Conservation (phyloP, 2,888 invertebrate species). For the Drosophila hamatofila region DNA sequence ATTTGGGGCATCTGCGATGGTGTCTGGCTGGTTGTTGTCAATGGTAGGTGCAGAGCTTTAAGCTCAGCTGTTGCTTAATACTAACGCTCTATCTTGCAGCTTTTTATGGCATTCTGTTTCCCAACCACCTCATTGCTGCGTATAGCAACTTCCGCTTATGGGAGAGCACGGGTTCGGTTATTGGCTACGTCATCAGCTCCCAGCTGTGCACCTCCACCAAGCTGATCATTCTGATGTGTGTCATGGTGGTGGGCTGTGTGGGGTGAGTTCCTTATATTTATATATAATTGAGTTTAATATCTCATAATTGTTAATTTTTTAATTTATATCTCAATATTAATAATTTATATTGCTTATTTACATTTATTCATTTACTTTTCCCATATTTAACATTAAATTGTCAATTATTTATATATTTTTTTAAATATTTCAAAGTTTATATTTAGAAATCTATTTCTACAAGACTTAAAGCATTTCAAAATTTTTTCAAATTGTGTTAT, state of each 20-base stretch:
- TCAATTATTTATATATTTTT: too few species aligned
- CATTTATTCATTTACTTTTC: too few species aligned
- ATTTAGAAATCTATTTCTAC: too few species aligned
- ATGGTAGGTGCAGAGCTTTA: slow-evolving; percentile 88
- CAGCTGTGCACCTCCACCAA: slow-evolving; percentile 91
- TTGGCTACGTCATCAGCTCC: slow-evolving; percentile 92
- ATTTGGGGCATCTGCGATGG: slow-evolving; percentile 96
- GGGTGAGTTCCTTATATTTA: slow-evolving; percentile 87
- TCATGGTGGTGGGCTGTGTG: slow-evolving; percentile 90
- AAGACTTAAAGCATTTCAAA: too few species aligned
- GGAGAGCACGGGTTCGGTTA: slow-evolving; percentile 96
- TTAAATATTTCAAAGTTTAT: too few species aligned
- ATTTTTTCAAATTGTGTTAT: too few species aligned
- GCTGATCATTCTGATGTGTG: slow-evolving; percentile 88
- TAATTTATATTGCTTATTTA: too few species aligned
- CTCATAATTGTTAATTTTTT: too few species aligned
- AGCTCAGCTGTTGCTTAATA: not conserved
- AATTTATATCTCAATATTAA: too few species aligned
- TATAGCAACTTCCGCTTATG: slow-evolving; percentile 97
- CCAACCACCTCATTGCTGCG: slow-evolving; percentile 93
- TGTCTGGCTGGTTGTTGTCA: slow-evolving; percentile 96
- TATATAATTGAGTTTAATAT: not conserved
- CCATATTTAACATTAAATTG: too few species aligned
- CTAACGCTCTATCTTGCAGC: slow-evolving; percentile 86
- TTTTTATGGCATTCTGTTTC: slow-evolving; percentile 94